Base-by-base conservation (phyloP, 2,797 vertebrate species). In the Tinamus major region DNA sequence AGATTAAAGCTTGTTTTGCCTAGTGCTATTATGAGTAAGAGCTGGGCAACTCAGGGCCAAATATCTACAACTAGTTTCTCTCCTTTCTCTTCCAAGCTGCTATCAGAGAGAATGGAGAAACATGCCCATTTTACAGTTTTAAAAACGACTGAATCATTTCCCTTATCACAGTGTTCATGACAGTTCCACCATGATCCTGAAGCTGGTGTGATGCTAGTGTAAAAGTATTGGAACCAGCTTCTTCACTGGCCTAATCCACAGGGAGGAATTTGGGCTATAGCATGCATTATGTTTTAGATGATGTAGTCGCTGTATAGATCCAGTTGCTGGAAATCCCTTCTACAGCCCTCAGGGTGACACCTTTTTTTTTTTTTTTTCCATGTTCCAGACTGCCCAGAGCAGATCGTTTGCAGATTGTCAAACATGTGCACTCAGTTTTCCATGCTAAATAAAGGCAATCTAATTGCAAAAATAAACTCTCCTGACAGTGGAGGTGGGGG, bases 401-500 rank as follows among this genome's bases (percentile, higher is more conserved):
- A 82, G 65, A 62, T 69, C 75, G 44, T 80, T 87, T 55, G 31
- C 53, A 64, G 37, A 51, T 51, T 56, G 42, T 85, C 35, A 87
- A 77, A 81, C 1, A 0, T n/a, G 18, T 64, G 16, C 35, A 12
- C 51, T 80, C 41, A 37, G 56, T 84, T 84, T 95, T 56, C 56
- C 75, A 55, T 91, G 79, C 82, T 87, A 87, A 91, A 79, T 84
- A 64, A 87, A 85, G 10, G 16, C 85, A 77, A 74, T 48, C 39
- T 87, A 79, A 67, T 56, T 31, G 61, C 71, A 75, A 91, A 72
- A 79, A 67, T 46, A 90, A 90, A 70, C 48, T 15, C 3, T 1
- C 18, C 48, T 79, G 56, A 62, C 0, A 4, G 35, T 64, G 41
- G 27, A 87, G 17, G 4, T 51, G 18, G 12, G 48, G 23, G 10